Evolutionary conservation across 2,888 invertebrate species (phyloP), one percentile per base, ranked within the genome.

Genomic region (Tachina lurida): DNA sequence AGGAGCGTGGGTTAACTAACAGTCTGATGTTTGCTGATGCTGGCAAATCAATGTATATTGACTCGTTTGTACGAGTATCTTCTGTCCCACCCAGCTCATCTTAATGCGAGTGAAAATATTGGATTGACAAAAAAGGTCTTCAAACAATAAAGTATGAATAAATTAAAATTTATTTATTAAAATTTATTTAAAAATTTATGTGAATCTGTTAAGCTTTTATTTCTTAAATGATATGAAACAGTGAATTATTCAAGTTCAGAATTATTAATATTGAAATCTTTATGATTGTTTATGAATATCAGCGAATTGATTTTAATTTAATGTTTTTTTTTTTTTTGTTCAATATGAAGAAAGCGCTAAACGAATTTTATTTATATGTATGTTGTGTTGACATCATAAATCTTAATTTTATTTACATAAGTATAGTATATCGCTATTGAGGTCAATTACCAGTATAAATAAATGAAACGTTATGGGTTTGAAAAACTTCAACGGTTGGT

Each of bases 191-290:
- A 15, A 62, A 78, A 70, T 78, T 79, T 71, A 79, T 71, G 52
- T 63, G 17, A 31, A 7, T 54, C 58, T 12, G 19, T 49, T 45
- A 15, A 54, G 52, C 52, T 56, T 56, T 65, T 56, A 43, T 7
- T 22, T 74, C 54, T 76, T 67, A 76, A 80, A 81, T 81, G 80
- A 2, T 65, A 70, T 63, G 45, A 74, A 52, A 75, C 52, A 43
- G 71, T 84, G 75, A 70, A 77, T 74, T 82, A 52, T 54, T 78
- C 58, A 82, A 85, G 56, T 71, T 75, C 45, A 75, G 71, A 39
- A 60, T 67, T 56, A 63, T 80, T 41, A 74, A 67, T 67, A 49
- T 74, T 77, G 15, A 63, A 43, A 63, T 56, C 67, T 80, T 65
- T 39, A 65, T 56, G 63, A 62, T 13, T 63, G 76, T 63, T 65